A percentile compares a stretch with the other conserved stretches of the same genome.
phyloP scores from a whole-genome alignment of 2,797 vertebrate genomes.

The Telmatherina bonti region DNA sequence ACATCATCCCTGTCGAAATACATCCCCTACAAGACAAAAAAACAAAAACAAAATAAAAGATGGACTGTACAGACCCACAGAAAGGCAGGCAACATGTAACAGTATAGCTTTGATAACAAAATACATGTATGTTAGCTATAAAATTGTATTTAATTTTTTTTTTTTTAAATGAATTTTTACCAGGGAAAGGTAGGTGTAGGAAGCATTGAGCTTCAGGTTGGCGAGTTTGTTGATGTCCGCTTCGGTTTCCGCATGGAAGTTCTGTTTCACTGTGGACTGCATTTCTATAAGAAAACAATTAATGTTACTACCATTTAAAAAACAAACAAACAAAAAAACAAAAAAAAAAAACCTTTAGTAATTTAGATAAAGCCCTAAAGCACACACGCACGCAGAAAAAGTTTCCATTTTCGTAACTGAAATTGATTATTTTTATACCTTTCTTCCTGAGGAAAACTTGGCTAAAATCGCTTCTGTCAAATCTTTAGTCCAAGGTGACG shows the following conservation, averaged over 20 bases:
- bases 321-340: no score
- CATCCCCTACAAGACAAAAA: conserved; percentile 76
- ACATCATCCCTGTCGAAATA: conserved; percentile 88
- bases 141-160: no score
- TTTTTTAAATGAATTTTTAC: conserved; percentile 43
- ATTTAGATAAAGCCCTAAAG: fast-evolving
- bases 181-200: conserved; percentile 81
- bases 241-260: conserved; percentile 78
- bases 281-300: conserved; percentile 65
- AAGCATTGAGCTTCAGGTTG: conserved; percentile 80
- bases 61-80: no score
- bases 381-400: not conserved
- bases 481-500: not conserved
- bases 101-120: not conserved
- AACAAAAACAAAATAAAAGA: no score
- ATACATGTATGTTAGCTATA: no score
- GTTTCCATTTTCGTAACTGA: not conserved
- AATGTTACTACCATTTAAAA: no score
- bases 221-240: conserved; percentile 81
- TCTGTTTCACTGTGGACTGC: conserved; percentile 81
- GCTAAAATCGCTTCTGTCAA: not conserved
- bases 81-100: not conserved
- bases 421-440: not conserved
- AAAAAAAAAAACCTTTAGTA: no score
- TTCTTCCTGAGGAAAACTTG: not conserved